Evolutionary conservation across 2,113 vertebrate species (phyloP).

Genomic region (Clarias batrachus): DNA sequence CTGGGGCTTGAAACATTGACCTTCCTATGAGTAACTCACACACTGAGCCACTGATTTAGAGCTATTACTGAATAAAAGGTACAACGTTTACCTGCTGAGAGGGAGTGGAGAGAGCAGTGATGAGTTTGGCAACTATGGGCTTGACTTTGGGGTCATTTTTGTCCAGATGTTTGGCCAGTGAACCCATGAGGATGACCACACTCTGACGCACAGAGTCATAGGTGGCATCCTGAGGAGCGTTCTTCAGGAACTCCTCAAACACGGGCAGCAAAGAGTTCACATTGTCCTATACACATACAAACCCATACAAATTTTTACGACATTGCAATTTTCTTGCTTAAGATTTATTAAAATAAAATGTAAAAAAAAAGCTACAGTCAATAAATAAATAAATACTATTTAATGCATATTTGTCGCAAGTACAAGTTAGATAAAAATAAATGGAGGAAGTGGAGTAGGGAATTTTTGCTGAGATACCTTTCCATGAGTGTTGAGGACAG

Average conservation of each 20-base stretch:
- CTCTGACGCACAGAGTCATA: conserved; percentile 97
- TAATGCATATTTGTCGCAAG: not conserved
- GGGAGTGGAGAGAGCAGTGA: conserved; percentile 92
- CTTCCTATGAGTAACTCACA: not conserved
- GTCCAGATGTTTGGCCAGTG: conserved; percentile 96
- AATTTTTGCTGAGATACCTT: conserved; percentile 76
- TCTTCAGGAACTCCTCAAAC: conserved; percentile 95
- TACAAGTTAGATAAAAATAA: not conserved
- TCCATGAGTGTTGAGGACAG: conserved; percentile 91
- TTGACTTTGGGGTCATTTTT: conserved; percentile 98
- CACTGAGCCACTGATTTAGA: not conserved
- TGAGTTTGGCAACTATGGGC: conserved; percentile 95
- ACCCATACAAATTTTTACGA: not conserved
- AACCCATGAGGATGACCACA: conserved; percentile 97
- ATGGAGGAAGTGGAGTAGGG: too few relatives aligned
- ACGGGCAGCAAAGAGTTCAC: conserved; percentile 94
- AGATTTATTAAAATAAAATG: not conserved
- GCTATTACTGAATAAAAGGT: not conserved
- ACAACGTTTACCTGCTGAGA: conserved; percentile 86
- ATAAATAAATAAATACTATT: not conserved
- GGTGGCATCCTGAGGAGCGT: conserved; percentile 92
- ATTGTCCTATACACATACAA: conserved; percentile 78
- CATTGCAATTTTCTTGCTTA: too few relatives aligned
- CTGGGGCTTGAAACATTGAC: too few relatives aligned
- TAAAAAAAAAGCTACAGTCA: not conserved